A percentile compares a stretch with the other conserved stretches of the same genome.
phyloP scores from a whole-genome alignment of 2,888 invertebrate genomes.

The Bombylius major region DNA sequence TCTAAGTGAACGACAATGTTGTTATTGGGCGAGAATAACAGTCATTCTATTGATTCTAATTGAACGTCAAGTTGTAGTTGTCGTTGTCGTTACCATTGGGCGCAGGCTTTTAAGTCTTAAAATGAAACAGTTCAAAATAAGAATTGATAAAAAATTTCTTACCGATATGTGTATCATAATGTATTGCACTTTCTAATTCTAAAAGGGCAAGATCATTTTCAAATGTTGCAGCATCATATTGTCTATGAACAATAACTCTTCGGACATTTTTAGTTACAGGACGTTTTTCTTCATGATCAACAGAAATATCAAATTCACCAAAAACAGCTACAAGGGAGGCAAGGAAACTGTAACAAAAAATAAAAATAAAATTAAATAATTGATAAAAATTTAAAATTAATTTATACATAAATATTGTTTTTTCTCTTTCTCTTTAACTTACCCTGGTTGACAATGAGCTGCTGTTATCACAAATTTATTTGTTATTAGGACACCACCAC shows the following conservation, averaged over 20 bases:
- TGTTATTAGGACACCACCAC: conserved; percentile 86
- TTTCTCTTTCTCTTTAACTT: conserved; percentile 14
- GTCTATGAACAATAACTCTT: conserved; percentile 75
- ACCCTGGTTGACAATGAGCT: conserved; percentile 92
- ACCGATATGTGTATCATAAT: conserved; percentile 76
- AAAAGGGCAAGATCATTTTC: conserved; percentile 83
- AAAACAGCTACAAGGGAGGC: conserved; percentile 83
- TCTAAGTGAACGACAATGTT: too few species aligned
- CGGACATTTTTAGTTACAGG: conserved; percentile 72
- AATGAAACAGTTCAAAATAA: background rate
- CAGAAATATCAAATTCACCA: conserved; percentile 82
- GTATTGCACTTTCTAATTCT: conserved; percentile 70
- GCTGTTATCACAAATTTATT: conserved; percentile 79
- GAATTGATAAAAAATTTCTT: conserved; percentile 21
- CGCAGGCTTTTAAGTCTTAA: too few species aligned
- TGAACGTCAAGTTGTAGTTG: too few species aligned
- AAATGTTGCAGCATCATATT: conserved; percentile 81
- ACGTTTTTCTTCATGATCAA: conserved; percentile 63
- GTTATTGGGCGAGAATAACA: too few species aligned
- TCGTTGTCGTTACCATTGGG: too few species aligned
- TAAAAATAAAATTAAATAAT: background rate
- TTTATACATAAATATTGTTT: background rate
- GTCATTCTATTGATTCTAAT: too few species aligned
- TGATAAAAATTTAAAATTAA: background rate
- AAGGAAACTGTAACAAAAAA: conserved; percentile 46